Conservation (phyloP, 1,140 invertebrate species). For the Scaptomyza montana region DNA sequence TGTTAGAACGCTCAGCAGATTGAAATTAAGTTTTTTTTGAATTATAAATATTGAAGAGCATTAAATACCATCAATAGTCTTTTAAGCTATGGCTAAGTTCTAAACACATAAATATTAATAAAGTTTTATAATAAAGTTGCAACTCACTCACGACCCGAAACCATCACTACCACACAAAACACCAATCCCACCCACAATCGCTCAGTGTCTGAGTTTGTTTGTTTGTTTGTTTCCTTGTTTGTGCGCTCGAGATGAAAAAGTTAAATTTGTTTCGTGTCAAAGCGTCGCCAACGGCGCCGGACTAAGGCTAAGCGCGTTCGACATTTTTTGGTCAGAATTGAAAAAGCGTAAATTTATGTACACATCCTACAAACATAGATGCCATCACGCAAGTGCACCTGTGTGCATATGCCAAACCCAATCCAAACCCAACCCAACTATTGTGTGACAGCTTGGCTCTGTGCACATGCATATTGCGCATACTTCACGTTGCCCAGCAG, state of each 20-base stretch:
- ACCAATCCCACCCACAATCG: neutral
- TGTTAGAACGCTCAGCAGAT: neutral
- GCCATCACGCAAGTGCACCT: slow-evolving; percentile 42
- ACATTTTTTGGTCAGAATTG: slow-evolving; percentile 76
- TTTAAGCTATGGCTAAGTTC: neutral
- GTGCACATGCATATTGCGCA: slow-evolving; percentile 58
- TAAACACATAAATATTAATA: slow-evolving; percentile 4
- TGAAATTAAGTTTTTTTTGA: neutral
- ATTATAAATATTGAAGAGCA: neutral
- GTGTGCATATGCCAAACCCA: neutral
- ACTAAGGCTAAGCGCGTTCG: slow-evolving; percentile 75
- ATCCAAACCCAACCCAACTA: neutral
- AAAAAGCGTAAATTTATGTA: slow-evolving; percentile 43
- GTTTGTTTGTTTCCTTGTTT: slow-evolving; percentile 32
- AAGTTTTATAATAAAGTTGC: neutral
- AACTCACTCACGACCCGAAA: neutral
- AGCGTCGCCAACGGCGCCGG: slow-evolving; percentile 63
- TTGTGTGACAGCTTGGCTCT: slow-evolving; percentile 50
- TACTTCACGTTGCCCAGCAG: slow-evolving; percentile 76
- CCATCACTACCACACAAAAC: slow-evolving; percentile 22
- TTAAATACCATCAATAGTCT: neutral
- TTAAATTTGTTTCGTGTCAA: slow-evolving; percentile 82
- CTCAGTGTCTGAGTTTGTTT: slow-evolving; percentile 15
- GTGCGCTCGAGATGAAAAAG: slow-evolving; percentile 76
- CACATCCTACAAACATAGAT: slow-evolving; percentile 14